Base-by-base conservation (phyloP, 2,888 invertebrate genomes). In the Ptilodon capucinus region DNA sequence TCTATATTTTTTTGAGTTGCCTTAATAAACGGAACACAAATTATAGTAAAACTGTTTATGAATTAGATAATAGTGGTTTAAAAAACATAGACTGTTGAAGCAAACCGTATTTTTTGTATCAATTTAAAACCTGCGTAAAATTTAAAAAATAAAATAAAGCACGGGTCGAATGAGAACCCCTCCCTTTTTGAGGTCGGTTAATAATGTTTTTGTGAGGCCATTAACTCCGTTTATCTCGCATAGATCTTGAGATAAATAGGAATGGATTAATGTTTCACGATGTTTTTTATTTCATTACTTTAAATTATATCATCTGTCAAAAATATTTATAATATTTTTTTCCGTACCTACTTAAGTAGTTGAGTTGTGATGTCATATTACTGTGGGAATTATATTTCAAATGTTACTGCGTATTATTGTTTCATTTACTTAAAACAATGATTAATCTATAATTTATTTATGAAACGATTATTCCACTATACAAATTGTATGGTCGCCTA, bases 241-340 rank as follows among this genome's bases (percentile, higher is more conserved):
- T 18, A 41, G 19, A 57, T 62, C 39, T 41, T 8, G 30, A 16
- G 28, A 61, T 60, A 40, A 47, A 30, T 51, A 44, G 38, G 48
- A 60, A 64, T 54, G 42, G 54, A 61, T 45, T 40, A 48, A 13
- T 46, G 36, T 32, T 28, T 38, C 4, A 17, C 46, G 43, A 49
- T 43, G 30, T 42, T 35, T 6, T 54, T 59, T 60, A 53, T 51
- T 59, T 30, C 42, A 34, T 36, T 25, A 30, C 13, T 41, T 36
- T 17, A 35, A 32, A 35, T 35, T 35, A 35, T 35, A 35, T 16
- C 9, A 35, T 35, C 35, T 32, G 14, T 32, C 32, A 32, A 14
- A 32, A 32, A n/a, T n/a, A n/a, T n/a, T n/a, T 32, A 32, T 14
- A 14, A 14, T 32, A 17, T 35, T 17, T 35, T n/a, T 35, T 35